These are phyloP conservation scores for Orbicella faveolata DNA, from an alignment of 64 coral and sea anemone species.

Conservation along the genomic window DNA sequence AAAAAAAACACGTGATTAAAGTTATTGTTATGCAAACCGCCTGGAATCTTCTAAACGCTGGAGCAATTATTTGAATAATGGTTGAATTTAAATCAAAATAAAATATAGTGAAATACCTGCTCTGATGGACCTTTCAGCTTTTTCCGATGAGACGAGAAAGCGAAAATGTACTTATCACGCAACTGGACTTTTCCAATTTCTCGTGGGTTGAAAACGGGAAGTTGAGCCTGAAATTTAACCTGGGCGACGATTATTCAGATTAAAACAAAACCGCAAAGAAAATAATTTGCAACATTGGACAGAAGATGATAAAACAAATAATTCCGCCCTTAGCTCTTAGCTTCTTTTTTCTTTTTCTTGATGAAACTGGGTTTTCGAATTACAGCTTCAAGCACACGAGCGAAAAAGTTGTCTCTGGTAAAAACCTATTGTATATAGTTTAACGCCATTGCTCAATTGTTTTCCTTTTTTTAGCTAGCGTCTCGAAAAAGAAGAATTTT, in stretches of 20 bases:
- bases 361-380: neutral
- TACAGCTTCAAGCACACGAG: neutral
- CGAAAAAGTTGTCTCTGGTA: neutral
- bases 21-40: conserved; percentile 40
- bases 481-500: conserved; percentile 43
- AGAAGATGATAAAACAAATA: neutral
- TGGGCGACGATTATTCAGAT: conserved; percentile 28
- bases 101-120: conserved; percentile 22
- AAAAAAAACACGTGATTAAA: conserved; percentile 45
- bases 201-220: neutral
- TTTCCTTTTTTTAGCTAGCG: conserved; percentile 11
- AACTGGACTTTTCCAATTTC: neutral
- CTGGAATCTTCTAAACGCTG: conserved; percentile 29
- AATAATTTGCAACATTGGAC: conserved; percentile 49
- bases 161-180: too few relatives aligned
- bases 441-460: conserved; percentile 1
- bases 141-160: neutral
- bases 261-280: conserved; percentile 50
- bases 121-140: neutral
- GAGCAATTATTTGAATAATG: conserved; percentile 41
- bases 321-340: neutral
- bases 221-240: conserved; percentile 31
- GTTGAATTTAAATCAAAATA: conserved; percentile 26
- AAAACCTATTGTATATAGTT: neutral
- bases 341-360: neutral